Base-by-base conservation (phyloP, 2,797 vertebrate genomes). In the Xenops minutus region DNA sequence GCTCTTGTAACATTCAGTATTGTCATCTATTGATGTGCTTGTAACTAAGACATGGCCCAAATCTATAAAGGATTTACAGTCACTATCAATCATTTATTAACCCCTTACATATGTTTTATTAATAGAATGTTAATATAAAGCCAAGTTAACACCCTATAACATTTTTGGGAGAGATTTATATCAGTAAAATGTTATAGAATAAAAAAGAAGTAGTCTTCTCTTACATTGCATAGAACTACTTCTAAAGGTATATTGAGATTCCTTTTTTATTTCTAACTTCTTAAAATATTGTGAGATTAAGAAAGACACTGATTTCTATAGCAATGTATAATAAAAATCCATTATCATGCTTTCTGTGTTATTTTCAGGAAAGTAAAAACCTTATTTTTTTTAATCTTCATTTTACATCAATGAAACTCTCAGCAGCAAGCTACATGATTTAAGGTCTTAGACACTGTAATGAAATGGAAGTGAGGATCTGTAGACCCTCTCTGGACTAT, bases 51-150 rank as follows among this genome's bases (percentile, higher is more conserved):
- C 39, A 52, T 32, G 18, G 24, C 29, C 29, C 39, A 93, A 80
- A 91, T 84, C 82, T 75, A 58, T 91, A 77, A 85, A 85, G 43
- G 9, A 75, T 89, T 96, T 89, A 88, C 14, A 48, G 37, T 41
- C 54, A 72, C 43, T 72, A 44, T 72, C 64, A 74, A 74, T 94
- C 34, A 85, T 93, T 93, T 93, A 74, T 93, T 94, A 96, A 92
- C 66, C 21, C 37, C 39, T 93, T 78, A 32, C 2, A 10, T 54
- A 62, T 55, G 24, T 44, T 95, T 91, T 69, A 51, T 83, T 83
- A 92, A 83, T 83, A 72, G 32, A 66, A 72, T 71, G 49, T 59
- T 85, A 93, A 82, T 77, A 85, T 59, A 62, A 88, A 81, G 2
- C 5, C 22, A 83, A 54, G 14, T 88, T 85, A 93, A 46, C 4